Evolutionary conservation across 2,113 vertebrate genomes (phyloP).

Genomic region (Hyperoodon ampullatus): DNA sequence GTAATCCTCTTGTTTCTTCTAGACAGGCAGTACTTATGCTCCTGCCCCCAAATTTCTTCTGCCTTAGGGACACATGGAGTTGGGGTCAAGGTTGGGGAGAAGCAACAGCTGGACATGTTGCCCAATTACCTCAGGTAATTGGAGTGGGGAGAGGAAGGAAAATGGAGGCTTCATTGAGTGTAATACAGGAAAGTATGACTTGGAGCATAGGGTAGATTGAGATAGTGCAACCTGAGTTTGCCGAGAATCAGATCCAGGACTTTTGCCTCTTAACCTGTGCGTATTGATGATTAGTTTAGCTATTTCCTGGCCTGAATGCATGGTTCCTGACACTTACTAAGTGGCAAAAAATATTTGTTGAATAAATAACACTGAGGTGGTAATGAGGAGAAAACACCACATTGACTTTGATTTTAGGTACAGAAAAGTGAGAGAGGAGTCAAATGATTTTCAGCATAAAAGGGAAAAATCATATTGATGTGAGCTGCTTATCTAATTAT

Average conservation of each 20-base stretch:
- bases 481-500: slow-evolving; percentile 1
- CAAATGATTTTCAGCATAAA: not conserved
- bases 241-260: not conserved
- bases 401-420: slow-evolving; percentile 28
- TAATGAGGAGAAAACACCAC: not conserved
- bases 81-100: not conserved
- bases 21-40: not conserved
- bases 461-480: not conserved
- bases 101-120: not conserved
- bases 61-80: not conserved
- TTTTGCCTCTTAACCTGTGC: not conserved
- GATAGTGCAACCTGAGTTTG: not conserved
- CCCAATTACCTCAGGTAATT: not conserved
- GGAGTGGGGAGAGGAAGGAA: not conserved
- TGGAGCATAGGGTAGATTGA: not conserved
- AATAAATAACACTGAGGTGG: not conserved
- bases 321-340: not conserved
- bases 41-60: not conserved
- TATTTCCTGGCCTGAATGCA: not conserved
- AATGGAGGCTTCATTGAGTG: not conserved
- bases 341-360: not conserved
- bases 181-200: not conserved
- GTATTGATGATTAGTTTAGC: not conserved
- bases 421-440: slow-evolving; percentile 3
- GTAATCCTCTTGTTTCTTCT: not conserved